Evolutionary conservation across 2,888 invertebrate species (phyloP).

Genomic region (Chironomus riparius): DNA sequence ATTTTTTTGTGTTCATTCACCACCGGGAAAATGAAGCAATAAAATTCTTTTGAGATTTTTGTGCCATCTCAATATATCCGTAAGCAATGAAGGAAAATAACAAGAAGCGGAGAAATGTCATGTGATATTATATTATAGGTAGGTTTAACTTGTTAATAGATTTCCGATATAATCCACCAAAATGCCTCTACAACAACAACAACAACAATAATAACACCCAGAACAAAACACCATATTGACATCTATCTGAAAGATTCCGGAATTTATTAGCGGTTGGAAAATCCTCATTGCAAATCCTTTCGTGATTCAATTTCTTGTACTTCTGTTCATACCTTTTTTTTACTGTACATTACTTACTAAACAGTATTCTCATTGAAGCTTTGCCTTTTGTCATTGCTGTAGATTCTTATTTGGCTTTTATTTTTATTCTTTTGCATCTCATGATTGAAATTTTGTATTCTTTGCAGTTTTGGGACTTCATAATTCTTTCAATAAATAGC

Average conservation of each 20-base stretch:
- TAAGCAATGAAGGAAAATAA: neutral
- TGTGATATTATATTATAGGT: neutral
- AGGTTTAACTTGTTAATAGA: conserved; percentile 25
- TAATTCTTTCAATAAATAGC: conserved; percentile 24
- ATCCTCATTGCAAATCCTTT: conserved; percentile 23
- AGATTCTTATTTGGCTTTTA: neutral
- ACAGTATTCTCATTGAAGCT: neutral
- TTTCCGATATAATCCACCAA: conserved; percentile 9
- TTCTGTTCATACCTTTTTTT: neutral
- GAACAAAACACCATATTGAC: neutral
- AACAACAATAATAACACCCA: neutral
- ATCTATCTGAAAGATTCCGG: conserved; percentile 5
- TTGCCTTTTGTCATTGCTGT: conserved; percentile 1
- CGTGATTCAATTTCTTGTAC: conserved; percentile 22
- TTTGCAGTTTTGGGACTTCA: conserved; percentile 26
- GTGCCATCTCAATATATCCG: conserved; percentile 14
- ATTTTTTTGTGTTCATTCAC: neutral
- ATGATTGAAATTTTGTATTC: conserved; percentile 21
- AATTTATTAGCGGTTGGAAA: conserved; percentile 27
- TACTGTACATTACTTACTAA: neutral
- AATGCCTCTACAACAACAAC: neutral
- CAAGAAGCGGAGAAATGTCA: neutral
- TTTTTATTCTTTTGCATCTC: neutral
- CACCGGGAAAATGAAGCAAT: conserved; percentile 1
- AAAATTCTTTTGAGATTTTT: conserved; percentile 20